A percentile compares a stretch with the other conserved stretches of the same genome.
These are phyloP conservation scores for Siniperca chuatsi DNA, from an alignment of 2,113 vertebrate species.

Conservation along the genomic window DNA sequence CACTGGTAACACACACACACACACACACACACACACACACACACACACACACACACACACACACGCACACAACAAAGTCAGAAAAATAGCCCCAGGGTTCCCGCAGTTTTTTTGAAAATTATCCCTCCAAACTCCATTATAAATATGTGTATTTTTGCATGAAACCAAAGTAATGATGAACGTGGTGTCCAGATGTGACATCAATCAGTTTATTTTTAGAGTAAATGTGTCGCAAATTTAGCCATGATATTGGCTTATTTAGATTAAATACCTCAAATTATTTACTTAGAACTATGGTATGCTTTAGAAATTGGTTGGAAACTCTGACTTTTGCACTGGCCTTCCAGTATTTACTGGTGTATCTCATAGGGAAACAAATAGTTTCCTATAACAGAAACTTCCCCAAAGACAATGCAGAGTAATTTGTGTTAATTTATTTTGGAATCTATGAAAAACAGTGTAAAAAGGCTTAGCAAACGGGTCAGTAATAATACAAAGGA, in stretches of 20 bases:
- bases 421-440: too few relatives aligned
- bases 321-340: neutral
- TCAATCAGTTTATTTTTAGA: neutral
- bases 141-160: neutral
- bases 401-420: neutral
- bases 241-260: neutral
- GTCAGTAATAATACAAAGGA: neutral
- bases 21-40: neutral
- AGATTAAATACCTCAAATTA: neutral
- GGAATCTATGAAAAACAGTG: neutral
- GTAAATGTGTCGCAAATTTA: neutral
- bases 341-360: neutral
- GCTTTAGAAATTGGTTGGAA: neutral
- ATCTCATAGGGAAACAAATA: neutral
- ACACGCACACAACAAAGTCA: neutral
- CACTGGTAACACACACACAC: conserved; percentile 84
- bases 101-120: neutral
- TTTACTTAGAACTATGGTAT: neutral
- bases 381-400: neutral
- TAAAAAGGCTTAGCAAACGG: neutral
- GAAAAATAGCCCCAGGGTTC: neutral
- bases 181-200: neutral
- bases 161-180: neutral
- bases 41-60: neutral
- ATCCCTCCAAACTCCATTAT: neutral